Conservation (phyloP, 2,113 vertebrate genomes). For the Brachypodius melanocephalos region DNA sequence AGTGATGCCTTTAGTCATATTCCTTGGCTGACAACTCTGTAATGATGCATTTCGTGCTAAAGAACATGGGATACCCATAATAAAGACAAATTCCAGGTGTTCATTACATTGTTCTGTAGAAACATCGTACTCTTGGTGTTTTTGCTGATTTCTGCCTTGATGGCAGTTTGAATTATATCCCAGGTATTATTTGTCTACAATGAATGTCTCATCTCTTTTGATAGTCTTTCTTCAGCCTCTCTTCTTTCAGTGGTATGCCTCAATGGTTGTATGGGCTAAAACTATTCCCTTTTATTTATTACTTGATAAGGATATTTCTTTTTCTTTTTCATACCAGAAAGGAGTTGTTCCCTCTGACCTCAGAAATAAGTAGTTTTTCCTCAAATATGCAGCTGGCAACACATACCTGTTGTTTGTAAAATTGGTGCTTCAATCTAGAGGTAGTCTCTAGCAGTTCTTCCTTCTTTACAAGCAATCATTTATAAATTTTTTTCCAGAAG, state of each 20-base stretch:
- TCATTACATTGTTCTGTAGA: not conserved
- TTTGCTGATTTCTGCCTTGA: not conserved
- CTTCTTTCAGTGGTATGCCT: not conserved
- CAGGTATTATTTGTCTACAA: not conserved
- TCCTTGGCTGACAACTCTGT: not conserved
- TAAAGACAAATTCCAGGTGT: not conserved
- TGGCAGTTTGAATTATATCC: not conserved
- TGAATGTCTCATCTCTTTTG: not conserved
- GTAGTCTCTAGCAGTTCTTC: not conserved
- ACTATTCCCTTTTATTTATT: not conserved
- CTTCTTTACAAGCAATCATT: not conserved
- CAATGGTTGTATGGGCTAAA: not conserved
- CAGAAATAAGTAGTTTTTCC: not conserved
- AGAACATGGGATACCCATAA: not conserved
- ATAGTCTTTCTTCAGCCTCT: not conserved
- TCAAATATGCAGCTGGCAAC: not conserved
- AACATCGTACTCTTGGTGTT: conserved; percentile 10
- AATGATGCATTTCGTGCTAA: not conserved
- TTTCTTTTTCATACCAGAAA: not conserved
- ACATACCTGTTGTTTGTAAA: not conserved
- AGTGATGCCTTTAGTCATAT: not conserved
- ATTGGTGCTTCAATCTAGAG: not conserved
- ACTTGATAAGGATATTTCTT: not conserved
- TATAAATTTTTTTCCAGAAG: not conserved
- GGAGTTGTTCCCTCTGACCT: not conserved